Evolutionary conservation across 1,140 invertebrate genomes (phyloP), one percentile per base, ranked within the genome.

Genomic region (Pseudomyrmex cubaensis): DNA sequence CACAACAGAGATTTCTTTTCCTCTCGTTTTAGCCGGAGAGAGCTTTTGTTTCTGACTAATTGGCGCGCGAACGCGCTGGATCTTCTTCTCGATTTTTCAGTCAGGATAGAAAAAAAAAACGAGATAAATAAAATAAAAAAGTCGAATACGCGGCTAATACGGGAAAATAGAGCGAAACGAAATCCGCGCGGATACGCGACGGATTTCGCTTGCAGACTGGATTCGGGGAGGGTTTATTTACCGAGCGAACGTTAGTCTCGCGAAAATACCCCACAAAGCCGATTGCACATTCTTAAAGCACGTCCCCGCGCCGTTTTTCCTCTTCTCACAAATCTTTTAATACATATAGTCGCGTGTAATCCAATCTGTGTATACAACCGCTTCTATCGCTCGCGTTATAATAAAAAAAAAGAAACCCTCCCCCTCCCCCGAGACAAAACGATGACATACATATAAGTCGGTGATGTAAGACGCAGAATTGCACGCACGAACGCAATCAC

Each of bases 401-500:
- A 7, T 35, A 35, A 35, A 7, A 35, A 35, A 35, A 35, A 35
- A 7, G 7, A 35, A 35, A 35, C n/a, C n/a, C n/a, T n/a, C n/a
- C n/a, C n/a, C 20, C 20, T 20, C 20, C 4, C 35, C 35, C 35
- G 15, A 17, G 59, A 76, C n/a, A 48, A 52, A 25, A 2, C 54
- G 59, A 52, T 1, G 20, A 46, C 35, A 35, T 5, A 35, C 35
- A 22, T 22, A 35, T 9, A 17, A 20, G 9, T 35, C 7, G 5
- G 22, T 35, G 62, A 35, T 64, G 25, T 64, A 63, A 56, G 17
- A 66, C n/a, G 70, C 69, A 57, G 50, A 12, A n/a, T 70, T 35
- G 69, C 59, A 56, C 62, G 59, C 77, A 63, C 70, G 84, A 50
- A 48, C 52, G 74, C 70, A 57, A 84, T 86, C 83, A 70, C 74